These are phyloP conservation scores for Bagarius yarrelli DNA, from an alignment of 2,113 vertebrate species.

Conservation along the genomic window DNA sequence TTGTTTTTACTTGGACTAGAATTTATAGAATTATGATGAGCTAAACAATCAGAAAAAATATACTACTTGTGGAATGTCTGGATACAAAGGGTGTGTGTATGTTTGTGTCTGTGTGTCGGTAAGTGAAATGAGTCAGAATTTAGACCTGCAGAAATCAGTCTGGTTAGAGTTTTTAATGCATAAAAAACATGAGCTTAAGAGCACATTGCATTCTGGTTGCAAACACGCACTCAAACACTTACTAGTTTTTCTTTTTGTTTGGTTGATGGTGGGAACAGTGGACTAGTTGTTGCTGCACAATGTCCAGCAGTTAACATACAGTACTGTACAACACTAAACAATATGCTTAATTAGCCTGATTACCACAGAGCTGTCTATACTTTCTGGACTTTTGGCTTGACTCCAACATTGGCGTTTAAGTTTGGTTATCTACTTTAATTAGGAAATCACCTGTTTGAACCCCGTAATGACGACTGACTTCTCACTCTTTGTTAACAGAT, in stretches of 20 bases:
- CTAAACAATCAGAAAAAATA: neutral
- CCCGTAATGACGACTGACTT: neutral
- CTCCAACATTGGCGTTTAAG: neutral
- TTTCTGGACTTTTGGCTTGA: neutral
- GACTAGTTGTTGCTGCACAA: neutral
- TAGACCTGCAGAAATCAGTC: slow-evolving; percentile 57
- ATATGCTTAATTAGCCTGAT: neutral
- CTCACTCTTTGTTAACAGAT: slow-evolving; percentile 75
- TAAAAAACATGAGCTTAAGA: slow-evolving; percentile 41
- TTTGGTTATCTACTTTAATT: neutral
- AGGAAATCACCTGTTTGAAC: neutral
- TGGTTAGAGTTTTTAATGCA: slow-evolving; percentile 21
- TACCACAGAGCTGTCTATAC: neutral
- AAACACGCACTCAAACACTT: neutral
- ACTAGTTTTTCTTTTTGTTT: neutral
- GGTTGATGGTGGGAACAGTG: neutral
- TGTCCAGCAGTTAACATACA: neutral
- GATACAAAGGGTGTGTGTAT: neutral
- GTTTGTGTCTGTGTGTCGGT: neutral
- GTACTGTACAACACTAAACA: neutral
- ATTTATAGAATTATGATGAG: neutral
- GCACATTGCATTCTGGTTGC: neutral
- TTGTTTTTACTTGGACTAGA: neutral
- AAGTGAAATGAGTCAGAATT: slow-evolving; percentile 55
- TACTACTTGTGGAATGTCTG: neutral